Evolutionary conservation across 2,888 invertebrate genomes (phyloP).

Genomic region (Philhelius pedissequus): DNA sequence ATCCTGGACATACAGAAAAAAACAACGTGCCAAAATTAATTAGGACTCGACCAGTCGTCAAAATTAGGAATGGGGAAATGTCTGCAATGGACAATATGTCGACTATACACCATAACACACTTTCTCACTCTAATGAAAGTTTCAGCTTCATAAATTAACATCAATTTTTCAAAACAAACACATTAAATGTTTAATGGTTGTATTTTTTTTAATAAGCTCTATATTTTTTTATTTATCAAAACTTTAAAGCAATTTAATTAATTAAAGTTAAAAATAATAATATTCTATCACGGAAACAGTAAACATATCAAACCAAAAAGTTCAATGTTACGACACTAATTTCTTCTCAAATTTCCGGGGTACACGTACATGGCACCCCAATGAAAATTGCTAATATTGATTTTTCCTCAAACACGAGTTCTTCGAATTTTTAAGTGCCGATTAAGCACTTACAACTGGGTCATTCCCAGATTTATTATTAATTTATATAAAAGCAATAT

Average conservation of each 20-base stretch:
- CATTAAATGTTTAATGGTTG: no score
- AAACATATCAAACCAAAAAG: not conserved
- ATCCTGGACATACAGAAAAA: no score
- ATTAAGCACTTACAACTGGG: conserved; percentile 10
- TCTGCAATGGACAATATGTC: no score
- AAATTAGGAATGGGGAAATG: no score
- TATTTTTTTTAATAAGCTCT: not conserved
- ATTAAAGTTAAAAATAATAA: not conserved
- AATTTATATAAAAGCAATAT: not conserved
- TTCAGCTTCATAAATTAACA: no score
- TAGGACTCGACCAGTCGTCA: no score
- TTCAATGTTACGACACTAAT: conserved; percentile 28
- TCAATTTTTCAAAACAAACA: no score
- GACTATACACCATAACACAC: no score
- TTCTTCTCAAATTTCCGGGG: not conserved
- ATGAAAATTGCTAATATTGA: conserved; percentile 14
- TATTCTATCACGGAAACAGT: not conserved
- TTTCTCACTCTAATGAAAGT: no score
- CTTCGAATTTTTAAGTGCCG: conserved; percentile 1
- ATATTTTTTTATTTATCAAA: not conserved
- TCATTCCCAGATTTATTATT: conserved; percentile 16
- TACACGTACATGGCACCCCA: no score
- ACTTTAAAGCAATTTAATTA: not conserved
- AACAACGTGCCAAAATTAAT: no score
- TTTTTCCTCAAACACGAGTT: conserved; percentile 26